Evolutionary conservation across 2,113 vertebrate genomes (phyloP), one percentile per base, ranked within the genome.

Genomic region (Apteryx owenii): DNA sequence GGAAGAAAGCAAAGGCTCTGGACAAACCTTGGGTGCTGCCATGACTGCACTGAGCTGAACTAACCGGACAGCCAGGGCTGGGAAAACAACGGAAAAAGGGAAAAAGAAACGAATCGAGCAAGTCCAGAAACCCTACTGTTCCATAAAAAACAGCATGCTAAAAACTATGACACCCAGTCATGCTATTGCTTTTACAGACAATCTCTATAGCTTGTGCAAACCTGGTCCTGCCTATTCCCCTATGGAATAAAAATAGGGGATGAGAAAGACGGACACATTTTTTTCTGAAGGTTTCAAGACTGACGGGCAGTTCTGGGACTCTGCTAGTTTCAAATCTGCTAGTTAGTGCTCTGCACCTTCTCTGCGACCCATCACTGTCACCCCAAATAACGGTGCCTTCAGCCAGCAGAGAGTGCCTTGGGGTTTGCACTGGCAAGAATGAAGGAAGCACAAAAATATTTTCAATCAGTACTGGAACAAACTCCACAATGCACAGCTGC

Each of bases 401-500:
- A 93, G 75, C 73, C 92, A 96, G 33, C 81, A 90, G 78, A 94
- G 77, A 96, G 76, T 76, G 96, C 93, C 95, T 91, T 88, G 75
- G 93, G 92, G 89, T 54, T 97, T 95, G 73, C 61, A 83, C 87
- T 79, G 79, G 90, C 18, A 1, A 89, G 95, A 96, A 95, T 62
- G 61, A 90, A 97, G 71, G 93, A 95, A 97, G 94, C 70, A 65
- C 91, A 92, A 96, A 97, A 96, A 84, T 93, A 95, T 96, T 96
- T 97, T 78, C 88, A 93, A 77, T 95, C 88, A 88, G 60, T 84
- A 36, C 96, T 96, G 93, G 79, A 96, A 97, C 90, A 96, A 93
- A 91, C 88, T 78, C 89, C 91, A 90, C 65, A 80, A 53, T 96
- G 88, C 89, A 96, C 85, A 90, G 70, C 95, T 96, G 89, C 83